These are phyloP conservation scores for Etheostoma spectabile DNA, from an alignment of 2,113 vertebrate species.

Conservation along the genomic window DNA sequence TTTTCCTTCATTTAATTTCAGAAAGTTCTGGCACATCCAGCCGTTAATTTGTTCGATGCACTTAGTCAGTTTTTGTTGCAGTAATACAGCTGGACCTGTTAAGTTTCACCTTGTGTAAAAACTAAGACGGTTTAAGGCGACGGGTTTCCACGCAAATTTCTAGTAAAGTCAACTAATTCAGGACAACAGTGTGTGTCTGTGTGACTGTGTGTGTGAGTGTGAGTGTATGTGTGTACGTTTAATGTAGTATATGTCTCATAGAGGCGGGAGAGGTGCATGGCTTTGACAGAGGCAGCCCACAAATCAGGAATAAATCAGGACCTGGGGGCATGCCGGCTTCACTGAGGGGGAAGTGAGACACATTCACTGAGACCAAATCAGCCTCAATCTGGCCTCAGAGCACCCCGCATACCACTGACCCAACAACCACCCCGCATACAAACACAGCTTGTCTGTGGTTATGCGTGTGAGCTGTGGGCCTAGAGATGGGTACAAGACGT, in stretches of 20 bases:
- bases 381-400: conserved; percentile 74
- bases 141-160: no score
- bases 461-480: conserved; percentile 5
- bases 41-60: no score
- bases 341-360: conserved; percentile 81
- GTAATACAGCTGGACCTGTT: no score
- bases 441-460: conserved; percentile 50
- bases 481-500: background rate
- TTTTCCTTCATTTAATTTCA: no score
- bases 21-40: no score
- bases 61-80: no score
- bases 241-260: conserved; percentile 51
- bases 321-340: conserved; percentile 79
- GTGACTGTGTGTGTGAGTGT: conserved; percentile 23
- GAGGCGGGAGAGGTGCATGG: conserved; percentile 68
- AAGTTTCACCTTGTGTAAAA: no score
- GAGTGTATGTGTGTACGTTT: conserved; percentile 32
- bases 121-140: no score
- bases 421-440: conserved; percentile 51
- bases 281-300: conserved; percentile 80
- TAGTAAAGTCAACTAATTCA: no score
- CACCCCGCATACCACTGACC: conserved; percentile 60
- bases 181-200: background rate
- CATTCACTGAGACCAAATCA: conserved; percentile 82
- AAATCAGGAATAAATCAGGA: conserved; percentile 81